Conservation (phyloP, 2,888 invertebrate genomes). For the Ophion ventricosus region DNA sequence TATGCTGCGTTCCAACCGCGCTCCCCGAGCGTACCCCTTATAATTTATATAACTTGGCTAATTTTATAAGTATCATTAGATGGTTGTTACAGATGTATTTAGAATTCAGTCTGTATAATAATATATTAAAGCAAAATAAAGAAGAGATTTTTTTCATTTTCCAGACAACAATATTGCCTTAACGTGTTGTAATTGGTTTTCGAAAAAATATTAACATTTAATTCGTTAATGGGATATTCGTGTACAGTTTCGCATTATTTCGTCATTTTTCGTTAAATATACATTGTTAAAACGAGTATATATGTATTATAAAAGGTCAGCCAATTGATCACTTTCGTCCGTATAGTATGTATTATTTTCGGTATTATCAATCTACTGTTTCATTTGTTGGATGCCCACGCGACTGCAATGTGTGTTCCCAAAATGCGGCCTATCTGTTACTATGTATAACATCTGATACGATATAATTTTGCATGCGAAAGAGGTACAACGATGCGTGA, state of each 20-base stretch:
- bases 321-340: background rate
- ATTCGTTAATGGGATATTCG: background rate
- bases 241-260: background rate
- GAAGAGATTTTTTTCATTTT: too few relatives aligned
- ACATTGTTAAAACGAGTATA: background rate
- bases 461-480: conserved; percentile 43
- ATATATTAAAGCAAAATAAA: too few relatives aligned
- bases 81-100: too few relatives aligned
- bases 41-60: too few relatives aligned
- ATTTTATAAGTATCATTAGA: too few relatives aligned
- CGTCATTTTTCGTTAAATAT: background rate
- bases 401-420: background rate
- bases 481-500: conserved; percentile 4
- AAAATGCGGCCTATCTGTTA: conserved; percentile 24
- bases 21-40: too few relatives aligned
- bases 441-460: background rate
- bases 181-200: background rate
- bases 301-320: background rate
- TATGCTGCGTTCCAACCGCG: too few relatives aligned
- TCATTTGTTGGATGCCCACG: background rate
- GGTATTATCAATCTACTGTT: background rate
- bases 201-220: background rate
- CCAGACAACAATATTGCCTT: too few relatives aligned
- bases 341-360: background rate
- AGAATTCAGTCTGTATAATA: too few relatives aligned